Conservation (phyloP, 1,140 invertebrate genomes). For the Lineus longissimus region DNA sequence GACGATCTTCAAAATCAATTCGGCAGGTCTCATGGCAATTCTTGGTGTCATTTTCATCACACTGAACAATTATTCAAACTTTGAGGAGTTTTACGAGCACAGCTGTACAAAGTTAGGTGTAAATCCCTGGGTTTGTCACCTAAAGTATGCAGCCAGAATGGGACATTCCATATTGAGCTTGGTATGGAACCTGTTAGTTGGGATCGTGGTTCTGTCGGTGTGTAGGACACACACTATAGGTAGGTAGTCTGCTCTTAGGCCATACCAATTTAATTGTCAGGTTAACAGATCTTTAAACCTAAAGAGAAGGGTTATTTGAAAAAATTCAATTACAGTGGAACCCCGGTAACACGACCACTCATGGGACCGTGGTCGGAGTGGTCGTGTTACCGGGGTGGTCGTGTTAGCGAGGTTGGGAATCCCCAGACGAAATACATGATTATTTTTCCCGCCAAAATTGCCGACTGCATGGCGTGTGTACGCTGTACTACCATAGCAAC, state of each 20-base stretch:
- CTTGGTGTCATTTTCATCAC: constrained; percentile 26
- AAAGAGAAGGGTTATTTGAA: too few species aligned
- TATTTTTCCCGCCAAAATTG: too few species aligned
- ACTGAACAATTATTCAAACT: constrained; percentile 34
- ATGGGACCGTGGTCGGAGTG: too few species aligned
- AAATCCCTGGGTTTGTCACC: constrained; percentile 43
- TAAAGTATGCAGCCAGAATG: constrained; percentile 41
- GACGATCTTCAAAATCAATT: constrained; percentile 51
- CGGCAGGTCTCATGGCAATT: constrained; percentile 33
- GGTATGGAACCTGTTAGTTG: constrained; percentile 53
- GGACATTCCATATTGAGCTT: constrained; percentile 44
- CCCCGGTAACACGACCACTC: too few species aligned
- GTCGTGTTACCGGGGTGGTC: too few species aligned
- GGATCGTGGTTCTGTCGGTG: constrained; percentile 52
- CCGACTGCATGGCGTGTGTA: too few species aligned
- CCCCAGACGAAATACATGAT: too few species aligned
- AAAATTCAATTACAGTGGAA: too few species aligned
- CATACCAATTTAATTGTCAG: too few species aligned
- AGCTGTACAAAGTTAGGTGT: constrained; percentile 37
- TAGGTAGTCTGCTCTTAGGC: constrained; percentile 40
- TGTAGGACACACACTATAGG: constrained; percentile 55
- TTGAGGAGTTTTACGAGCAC: constrained; percentile 25
- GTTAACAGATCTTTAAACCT: too few species aligned
- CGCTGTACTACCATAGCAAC: too few species aligned
- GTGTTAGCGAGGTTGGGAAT: too few species aligned